Conservation (phyloP, 2,797 vertebrate species). For the Eremophila alpestris region DNA sequence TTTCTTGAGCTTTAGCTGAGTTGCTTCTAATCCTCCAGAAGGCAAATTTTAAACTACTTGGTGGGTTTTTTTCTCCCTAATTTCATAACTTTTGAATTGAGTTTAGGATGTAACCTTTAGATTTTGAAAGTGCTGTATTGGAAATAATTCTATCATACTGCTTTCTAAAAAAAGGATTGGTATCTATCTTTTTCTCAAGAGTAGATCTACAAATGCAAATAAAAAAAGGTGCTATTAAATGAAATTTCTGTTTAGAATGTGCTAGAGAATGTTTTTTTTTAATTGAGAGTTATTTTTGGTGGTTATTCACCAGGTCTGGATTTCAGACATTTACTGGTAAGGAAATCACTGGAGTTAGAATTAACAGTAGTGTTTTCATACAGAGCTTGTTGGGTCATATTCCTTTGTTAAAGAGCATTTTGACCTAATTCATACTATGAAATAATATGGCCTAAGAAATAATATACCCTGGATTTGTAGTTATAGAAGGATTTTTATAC, state of each 20-base stretch:
- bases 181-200: not conserved
- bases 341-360: not conserved
- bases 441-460: not conserved
- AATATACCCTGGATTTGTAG: not conserved
- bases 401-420: not conserved
- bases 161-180: not conserved
- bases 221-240: not conserved
- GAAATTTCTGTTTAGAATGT: not conserved
- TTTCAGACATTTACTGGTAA: not conserved
- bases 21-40: not conserved
- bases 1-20: not conserved
- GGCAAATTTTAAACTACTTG: not conserved
- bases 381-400: not conserved
- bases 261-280: not conserved
- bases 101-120: not conserved
- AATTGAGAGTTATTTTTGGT: not conserved
- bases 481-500: not conserved
- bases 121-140: not conserved
- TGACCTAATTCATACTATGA: not conserved
- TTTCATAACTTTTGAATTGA: not conserved
- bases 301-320: not conserved
- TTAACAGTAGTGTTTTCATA: not conserved
- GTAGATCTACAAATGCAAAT: not conserved
- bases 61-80: not conserved
- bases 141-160: not conserved